Conservation (phyloP, 1,140 invertebrate species). For the Ostrea denselamellosa region DNA sequence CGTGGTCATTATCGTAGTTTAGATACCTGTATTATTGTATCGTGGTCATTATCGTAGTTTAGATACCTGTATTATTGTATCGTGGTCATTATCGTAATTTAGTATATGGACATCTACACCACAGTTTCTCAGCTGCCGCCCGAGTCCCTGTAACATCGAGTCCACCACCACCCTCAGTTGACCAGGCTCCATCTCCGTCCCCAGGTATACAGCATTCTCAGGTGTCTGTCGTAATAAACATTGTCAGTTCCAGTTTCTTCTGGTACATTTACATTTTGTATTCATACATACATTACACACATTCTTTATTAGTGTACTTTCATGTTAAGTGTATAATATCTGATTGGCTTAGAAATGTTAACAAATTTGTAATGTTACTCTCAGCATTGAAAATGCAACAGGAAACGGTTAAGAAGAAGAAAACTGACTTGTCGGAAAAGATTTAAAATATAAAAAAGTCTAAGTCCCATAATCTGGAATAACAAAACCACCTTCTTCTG, state of each 20-base stretch:
- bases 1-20: constrained; percentile 79
- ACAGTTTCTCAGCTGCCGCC: constrained; percentile 83
- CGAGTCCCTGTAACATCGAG: constrained; percentile 80
- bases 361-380: no score
- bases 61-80: constrained; percentile 77
- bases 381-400: no score
- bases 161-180: constrained; percentile 78
- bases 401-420: no score
- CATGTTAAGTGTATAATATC: no score
- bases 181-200: constrained; percentile 54
- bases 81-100: constrained; percentile 79
- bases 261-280: no score
- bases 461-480: no score
- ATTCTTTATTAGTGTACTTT: no score
- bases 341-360: no score
- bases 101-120: constrained; percentile 84
- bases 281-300: no score
- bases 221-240: neutral
- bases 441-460: no score
- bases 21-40: constrained; percentile 80
- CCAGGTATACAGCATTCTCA: neutral
- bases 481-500: no score
- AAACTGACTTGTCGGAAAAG: no score
- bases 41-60: constrained; percentile 79
- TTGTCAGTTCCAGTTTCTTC: neutral